Conservation (phyloP, 2,888 invertebrate genomes). For the Leistus spinibarbis region DNA sequence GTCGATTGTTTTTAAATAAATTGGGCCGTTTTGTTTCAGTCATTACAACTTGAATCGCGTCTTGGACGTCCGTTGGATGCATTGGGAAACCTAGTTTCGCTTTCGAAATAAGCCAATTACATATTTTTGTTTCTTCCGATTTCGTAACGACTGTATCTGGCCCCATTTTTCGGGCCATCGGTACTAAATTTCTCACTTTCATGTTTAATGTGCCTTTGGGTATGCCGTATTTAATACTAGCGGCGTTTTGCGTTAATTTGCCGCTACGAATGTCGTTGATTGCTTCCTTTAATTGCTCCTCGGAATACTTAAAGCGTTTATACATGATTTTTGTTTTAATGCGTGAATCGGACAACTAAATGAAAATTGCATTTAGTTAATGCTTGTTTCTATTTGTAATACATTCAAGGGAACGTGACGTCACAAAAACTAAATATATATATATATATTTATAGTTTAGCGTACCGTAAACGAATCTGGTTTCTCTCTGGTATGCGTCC, state of each 20-base stretch:
- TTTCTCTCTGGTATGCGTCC: not conserved
- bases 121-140: no score
- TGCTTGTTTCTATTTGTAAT: no score
- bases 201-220: conserved; percentile 17
- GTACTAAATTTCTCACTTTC: conserved; percentile 6
- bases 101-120: no score
- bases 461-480: not conserved
- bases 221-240: conserved; percentile 13
- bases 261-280: not conserved
- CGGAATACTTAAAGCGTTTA: not conserved
- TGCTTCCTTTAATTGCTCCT: not conserved
- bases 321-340: not conserved
- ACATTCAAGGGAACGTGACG: no score
- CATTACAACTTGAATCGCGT: no score
- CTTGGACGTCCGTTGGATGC: no score
- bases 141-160: no score
- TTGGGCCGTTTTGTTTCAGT: no score
- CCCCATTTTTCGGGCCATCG: no score
- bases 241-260: conserved; percentile 2
- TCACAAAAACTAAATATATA: no score
- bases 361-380: not conserved
- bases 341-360: not conserved
- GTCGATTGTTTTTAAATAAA: no score
- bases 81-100: no score
- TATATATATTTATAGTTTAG: not conserved